A percentile compares a stretch with the other conserved stretches of the same genome.
phyloP scores from a whole-genome alignment of 2,113 vertebrate genomes.

The Aspidoscelis tigris region DNA sequence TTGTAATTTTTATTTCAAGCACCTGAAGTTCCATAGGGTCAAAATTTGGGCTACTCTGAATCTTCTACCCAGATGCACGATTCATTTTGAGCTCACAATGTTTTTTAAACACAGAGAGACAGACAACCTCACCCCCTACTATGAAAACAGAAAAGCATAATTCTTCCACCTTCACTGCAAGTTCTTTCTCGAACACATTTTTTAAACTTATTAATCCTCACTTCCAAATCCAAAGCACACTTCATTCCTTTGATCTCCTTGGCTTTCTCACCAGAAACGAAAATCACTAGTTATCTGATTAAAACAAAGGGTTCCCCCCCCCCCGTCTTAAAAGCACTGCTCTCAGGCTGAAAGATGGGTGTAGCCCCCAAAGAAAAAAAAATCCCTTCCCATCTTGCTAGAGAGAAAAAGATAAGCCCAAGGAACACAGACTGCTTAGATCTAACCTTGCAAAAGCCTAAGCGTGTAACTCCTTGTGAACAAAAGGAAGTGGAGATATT shows the following conservation, averaged over 20 bases:
- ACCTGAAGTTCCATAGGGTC: neutral
- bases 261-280: neutral
- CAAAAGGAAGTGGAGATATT: conserved; percentile 35
- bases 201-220: neutral
- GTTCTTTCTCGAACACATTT: neutral
- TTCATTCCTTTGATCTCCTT: conserved; percentile 7
- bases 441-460: conserved; percentile 30
- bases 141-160: neutral
- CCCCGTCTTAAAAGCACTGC: neutral
- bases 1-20: neutral
- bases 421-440: neutral
- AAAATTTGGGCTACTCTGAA: neutral
- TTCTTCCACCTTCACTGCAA: neutral
- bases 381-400: neutral
- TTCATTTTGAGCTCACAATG: neutral
- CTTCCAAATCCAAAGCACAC: neutral
- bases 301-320: conserved; percentile 49
- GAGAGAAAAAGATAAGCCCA: conserved; percentile 1
- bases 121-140: neutral
- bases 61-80: neutral
- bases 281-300: conserved; percentile 47
- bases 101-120: neutral
- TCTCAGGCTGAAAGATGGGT: neutral
- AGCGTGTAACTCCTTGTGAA: conserved; percentile 46
- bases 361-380: neutral